A percentile compares a stretch with the other conserved stretches of the same genome.
These are phyloP conservation scores for Myotis davidii DNA, from an alignment of 2,113 vertebrate genomes.

Conservation along the genomic window DNA sequence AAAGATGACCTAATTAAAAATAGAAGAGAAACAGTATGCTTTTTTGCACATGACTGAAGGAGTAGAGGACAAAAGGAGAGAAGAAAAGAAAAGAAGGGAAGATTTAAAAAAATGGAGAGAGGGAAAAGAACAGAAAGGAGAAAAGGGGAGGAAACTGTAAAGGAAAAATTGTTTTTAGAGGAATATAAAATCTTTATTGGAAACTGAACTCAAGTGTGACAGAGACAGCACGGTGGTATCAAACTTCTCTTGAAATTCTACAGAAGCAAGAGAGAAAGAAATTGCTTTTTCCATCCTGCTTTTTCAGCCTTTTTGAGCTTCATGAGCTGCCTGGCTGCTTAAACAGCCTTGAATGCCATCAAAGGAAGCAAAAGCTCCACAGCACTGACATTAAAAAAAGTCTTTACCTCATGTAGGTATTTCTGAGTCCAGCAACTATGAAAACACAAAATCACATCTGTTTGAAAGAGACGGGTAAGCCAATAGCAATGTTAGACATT, in stretches of 20 bases:
- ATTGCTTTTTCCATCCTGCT: background rate
- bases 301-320: conserved; percentile 49
- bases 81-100: background rate
- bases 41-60: background rate
- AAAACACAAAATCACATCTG: conserved; percentile 77
- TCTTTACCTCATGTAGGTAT: conserved; percentile 71
- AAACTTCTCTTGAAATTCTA: conserved; percentile 40
- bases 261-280: conserved; percentile 52
- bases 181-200: background rate
- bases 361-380: conserved; percentile 58
- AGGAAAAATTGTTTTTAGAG: background rate
- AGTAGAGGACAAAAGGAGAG: background rate
- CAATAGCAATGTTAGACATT: conserved; percentile 72
- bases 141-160: background rate
- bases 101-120: too few species aligned
- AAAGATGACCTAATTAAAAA: background rate
- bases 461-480: conserved; percentile 57
- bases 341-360: conserved; percentile 53
- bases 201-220: background rate
- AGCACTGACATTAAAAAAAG: conserved; percentile 57
- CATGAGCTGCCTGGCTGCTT: conserved; percentile 21
- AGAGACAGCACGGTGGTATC: background rate
- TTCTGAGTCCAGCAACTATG: conserved; percentile 71
- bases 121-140: too few species aligned
- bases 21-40: background rate